Evolutionary conservation across 2,888 invertebrate genomes (phyloP).

Genomic region (Drosophila prolongata): DNA sequence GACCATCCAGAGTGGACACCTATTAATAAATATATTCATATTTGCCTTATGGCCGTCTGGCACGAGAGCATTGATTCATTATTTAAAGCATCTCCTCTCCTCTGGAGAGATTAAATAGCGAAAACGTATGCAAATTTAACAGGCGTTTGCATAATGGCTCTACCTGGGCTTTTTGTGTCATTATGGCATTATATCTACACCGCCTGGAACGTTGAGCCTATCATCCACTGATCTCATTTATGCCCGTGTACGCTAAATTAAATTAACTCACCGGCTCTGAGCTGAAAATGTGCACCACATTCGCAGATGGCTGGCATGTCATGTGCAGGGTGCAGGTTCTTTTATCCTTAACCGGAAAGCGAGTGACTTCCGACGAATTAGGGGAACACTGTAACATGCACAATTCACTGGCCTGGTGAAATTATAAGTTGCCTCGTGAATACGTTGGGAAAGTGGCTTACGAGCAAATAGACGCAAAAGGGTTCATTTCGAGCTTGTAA

Average conservation of each 20-base stretch:
- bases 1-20: slow-evolving; percentile 43
- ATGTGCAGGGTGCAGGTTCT: slow-evolving; percentile 13
- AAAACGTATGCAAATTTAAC: slow-evolving; percentile 16
- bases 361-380: slow-evolving; percentile 26
- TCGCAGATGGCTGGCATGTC: slow-evolving; percentile 20
- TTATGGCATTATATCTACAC: slow-evolving; percentile 20
- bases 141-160: slow-evolving; percentile 1
- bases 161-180: slow-evolving; percentile 10
- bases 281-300: slow-evolving; percentile 1
- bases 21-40: slow-evolving; percentile 47
- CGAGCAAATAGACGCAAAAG: slow-evolving; percentile 4
- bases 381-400: slow-evolving; percentile 20
- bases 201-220: slow-evolving; percentile 3
- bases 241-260: slow-evolving; percentile 22
- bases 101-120: slow-evolving; percentile 10
- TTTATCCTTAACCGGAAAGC: slow-evolving; percentile 23
- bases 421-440: slow-evolving; percentile 36
- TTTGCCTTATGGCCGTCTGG: slow-evolving; percentile 19
- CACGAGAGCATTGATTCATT: slow-evolving; percentile 39
- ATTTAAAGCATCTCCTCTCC: slow-evolving; percentile 13
- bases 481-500: slow-evolving; percentile 9
- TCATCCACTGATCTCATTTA: slow-evolving; percentile 18
- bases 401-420: slow-evolving; percentile 21
- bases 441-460: slow-evolving; percentile 7
- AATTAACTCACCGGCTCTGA: slow-evolving; percentile 24